phyloP scores from a whole-genome alignment of 2,888 invertebrate genomes.

The Eurois occulta region DNA sequence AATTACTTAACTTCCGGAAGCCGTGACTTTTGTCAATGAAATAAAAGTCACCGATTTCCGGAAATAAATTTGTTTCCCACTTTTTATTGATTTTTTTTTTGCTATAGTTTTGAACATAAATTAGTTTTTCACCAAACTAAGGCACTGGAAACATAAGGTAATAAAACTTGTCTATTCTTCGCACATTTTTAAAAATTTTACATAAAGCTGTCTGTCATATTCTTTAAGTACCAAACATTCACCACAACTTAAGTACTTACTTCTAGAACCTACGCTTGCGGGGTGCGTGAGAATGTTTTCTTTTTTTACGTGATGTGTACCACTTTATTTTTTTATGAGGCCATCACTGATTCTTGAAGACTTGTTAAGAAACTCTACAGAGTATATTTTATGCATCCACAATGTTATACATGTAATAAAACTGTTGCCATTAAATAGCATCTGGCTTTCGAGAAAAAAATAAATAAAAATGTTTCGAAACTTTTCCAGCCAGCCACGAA shows the following conservation, averaged over 20 bases:
- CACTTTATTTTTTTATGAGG: constrained; percentile 43
- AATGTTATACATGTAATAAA: constrained; percentile 30
- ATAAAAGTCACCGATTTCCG: no score
- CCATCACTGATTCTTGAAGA: constrained; percentile 24
- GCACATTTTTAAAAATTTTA: not conserved
- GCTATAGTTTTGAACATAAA: not conserved
- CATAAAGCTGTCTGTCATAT: constrained; percentile 8
- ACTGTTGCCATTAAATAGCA: constrained; percentile 13
- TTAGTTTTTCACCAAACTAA: not conserved
- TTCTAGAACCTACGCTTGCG: not conserved
- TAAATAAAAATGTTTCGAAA: not conserved
- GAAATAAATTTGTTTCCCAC: no score
- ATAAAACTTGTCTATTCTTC: not conserved
- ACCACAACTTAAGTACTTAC: constrained; percentile 16
- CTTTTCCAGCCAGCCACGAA: constrained; percentile 9
- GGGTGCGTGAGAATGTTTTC: constrained; percentile 17
- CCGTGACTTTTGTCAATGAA: no score
- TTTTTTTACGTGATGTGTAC: constrained; percentile 33
- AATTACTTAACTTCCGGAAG: no score
- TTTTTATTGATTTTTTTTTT: not conserved
- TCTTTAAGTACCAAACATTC: constrained; percentile 22
- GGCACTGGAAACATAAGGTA: not conserved
- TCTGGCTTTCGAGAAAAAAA: constrained; percentile 1
- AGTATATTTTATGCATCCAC: not conserved
- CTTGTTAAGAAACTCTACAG: constrained; percentile 16